A percentile compares a stretch with the other conserved stretches of the same genome.
These are phyloP conservation scores for Oryzias dopingdopingensis DNA, from an alignment of 2,797 vertebrate genomes.

Conservation along the genomic window DNA sequence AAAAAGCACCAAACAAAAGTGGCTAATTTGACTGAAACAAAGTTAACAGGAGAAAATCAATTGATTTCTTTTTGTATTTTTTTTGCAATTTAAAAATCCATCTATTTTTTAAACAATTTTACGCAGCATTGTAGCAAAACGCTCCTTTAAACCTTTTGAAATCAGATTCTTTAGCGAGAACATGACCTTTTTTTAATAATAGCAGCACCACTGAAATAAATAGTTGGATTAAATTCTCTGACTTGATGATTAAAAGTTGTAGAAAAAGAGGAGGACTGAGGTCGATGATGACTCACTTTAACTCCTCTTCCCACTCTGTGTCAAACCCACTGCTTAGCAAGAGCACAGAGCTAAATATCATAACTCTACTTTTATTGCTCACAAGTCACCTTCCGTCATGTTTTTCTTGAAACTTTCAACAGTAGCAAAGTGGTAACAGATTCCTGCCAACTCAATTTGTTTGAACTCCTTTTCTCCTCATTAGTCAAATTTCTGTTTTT, in stretches of 20 bases:
- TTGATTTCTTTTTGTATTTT: too few species aligned
- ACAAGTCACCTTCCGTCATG: not conserved
- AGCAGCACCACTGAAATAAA: slow-evolving; percentile 6
- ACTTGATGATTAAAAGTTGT: slow-evolving; percentile 29
- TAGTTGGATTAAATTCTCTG: slow-evolving; percentile 7
- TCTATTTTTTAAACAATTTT: not conserved
- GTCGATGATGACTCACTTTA: slow-evolving; percentile 45
- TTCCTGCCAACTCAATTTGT: not conserved
- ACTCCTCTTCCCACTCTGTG: slow-evolving; percentile 34
- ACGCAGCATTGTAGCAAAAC: not conserved
- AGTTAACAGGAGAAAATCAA: too few species aligned
- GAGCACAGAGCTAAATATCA: slow-evolving; percentile 28
- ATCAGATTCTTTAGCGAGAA: not conserved
- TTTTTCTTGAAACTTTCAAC: not conserved
- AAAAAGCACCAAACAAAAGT: too few species aligned
- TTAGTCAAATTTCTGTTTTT: too few species aligned
- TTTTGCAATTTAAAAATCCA: not conserved
- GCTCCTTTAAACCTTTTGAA: not conserved
- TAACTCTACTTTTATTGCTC: slow-evolving; percentile 15
- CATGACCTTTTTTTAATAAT: slow-evolving; percentile 20
- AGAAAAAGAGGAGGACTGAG: slow-evolving; percentile 38
- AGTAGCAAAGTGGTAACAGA: not conserved
- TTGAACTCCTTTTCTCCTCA: not conserved
- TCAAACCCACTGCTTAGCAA: slow-evolving; percentile 36
- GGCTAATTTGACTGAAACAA: too few species aligned